Evolutionary conservation across 1,140 invertebrate species (phyloP).

Genomic region (Heliconius himera): DNA sequence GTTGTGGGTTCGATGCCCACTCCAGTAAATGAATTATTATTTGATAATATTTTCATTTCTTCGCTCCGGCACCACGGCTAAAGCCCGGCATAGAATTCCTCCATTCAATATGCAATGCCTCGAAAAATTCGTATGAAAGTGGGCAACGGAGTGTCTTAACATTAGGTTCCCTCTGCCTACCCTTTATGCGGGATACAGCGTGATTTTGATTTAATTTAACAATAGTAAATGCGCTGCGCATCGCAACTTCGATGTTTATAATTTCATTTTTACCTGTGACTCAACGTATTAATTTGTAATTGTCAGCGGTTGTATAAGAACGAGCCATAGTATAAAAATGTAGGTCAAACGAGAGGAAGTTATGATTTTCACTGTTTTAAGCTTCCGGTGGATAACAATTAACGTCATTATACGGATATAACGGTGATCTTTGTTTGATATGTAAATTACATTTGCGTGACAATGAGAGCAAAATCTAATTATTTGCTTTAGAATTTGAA

Average conservation of each 20-base stretch:
- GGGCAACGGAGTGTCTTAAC: no score
- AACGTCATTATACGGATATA: constrained; percentile 48
- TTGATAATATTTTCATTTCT: no score
- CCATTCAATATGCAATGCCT: no score
- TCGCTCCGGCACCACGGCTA: no score
- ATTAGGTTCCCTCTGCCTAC: no score
- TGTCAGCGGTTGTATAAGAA: background rate
- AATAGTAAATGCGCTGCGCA: background rate
- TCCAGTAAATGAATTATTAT: no score
- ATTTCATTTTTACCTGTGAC: constrained; percentile 12
- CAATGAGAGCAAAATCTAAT: constrained; percentile 31
- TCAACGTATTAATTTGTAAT: constrained; percentile 26
- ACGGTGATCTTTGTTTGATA: constrained; percentile 56
- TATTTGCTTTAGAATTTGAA: constrained; percentile 27
- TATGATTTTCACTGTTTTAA: constrained; percentile 54
- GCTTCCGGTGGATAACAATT: constrained; percentile 41
- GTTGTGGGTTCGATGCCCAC: no score
- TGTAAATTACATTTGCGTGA: constrained; percentile 47
- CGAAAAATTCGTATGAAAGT: no score
- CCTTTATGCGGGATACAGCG: no score
- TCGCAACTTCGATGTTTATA: background rate
- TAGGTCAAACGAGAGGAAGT: constrained; percentile 47
- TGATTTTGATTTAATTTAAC: background rate
- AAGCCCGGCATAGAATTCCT: no score
- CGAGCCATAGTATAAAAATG: constrained; percentile 17